Evolutionary conservation across 2,888 invertebrate species (phyloP).

Genomic region (Allygus modestus): DNA sequence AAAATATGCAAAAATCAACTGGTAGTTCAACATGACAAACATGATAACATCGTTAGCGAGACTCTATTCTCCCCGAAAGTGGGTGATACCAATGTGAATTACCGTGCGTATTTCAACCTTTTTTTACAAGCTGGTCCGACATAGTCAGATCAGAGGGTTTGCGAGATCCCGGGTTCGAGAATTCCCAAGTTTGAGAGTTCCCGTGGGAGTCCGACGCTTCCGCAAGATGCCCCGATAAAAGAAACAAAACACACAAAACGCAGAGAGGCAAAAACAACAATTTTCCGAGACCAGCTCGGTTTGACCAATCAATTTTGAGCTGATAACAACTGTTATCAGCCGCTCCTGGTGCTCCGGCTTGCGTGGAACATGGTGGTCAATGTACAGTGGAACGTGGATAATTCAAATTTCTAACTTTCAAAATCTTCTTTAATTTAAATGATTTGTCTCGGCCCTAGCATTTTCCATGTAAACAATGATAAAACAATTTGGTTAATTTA

Average conservation of each 20-base stretch:
- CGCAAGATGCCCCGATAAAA: conserved; percentile 67
- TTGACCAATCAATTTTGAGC: conserved; percentile 39
- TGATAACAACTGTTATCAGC: conserved; percentile 37
- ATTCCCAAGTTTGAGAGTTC: conserved; percentile 34
- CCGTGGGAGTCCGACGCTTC: conserved; percentile 3
- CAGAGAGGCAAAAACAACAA: conserved; percentile 66
- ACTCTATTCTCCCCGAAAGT: conserved; percentile 43
- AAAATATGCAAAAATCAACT: no score
- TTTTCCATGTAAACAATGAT: no score
- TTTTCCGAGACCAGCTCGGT: conserved; percentile 46
- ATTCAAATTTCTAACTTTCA: no score
- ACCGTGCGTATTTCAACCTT: conserved; percentile 60
- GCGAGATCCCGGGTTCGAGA: conserved; percentile 46
- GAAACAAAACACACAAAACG: conserved; percentile 69
- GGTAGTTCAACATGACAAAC: no score
- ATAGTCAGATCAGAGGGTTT: conserved; percentile 59
- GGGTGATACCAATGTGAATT: conserved; percentile 32
- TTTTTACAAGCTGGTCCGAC: conserved; percentile 61
- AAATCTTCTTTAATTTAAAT: no score
- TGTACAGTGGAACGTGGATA: no score
- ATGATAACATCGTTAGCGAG: no score
- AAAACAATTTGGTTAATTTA: no score
- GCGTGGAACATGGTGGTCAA: not conserved
- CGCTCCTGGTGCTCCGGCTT: not conserved
- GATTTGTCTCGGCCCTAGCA: no score